Conservation (phyloP, 1,140 invertebrate species). For the Ceratina calcarata region DNA sequence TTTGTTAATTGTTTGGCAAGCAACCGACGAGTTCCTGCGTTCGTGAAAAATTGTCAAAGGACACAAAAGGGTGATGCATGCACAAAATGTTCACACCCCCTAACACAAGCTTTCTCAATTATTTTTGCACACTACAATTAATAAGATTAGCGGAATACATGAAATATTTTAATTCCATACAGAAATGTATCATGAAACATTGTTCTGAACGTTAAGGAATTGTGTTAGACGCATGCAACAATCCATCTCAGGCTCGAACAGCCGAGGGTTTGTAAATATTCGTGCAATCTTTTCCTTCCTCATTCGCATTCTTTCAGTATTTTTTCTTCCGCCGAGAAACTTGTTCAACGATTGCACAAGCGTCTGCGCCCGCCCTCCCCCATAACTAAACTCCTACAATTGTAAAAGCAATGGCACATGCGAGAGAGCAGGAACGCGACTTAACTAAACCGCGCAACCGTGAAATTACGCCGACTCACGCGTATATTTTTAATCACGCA, state of each 20-base stretch:
- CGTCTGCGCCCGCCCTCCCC: neutral
- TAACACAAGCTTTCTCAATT: too few relatives aligned
- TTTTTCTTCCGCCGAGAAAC: conserved; percentile 8
- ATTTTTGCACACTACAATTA: too few relatives aligned
- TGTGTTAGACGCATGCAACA: neutral
- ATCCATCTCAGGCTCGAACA: neutral
- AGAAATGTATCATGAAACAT: too few relatives aligned
- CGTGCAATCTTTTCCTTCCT: neutral
- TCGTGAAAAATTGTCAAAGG: too few relatives aligned
- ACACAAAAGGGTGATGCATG: too few relatives aligned
- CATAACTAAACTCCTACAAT: neutral
- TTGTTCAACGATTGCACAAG: conserved; percentile 23
- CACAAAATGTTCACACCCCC: too few relatives aligned
- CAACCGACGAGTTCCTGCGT: too few relatives aligned
- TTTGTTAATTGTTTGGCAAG: neutral
- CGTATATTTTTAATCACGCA: conserved; percentile 59
- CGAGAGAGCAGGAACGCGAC: conserved; percentile 31
- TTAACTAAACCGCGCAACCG: conserved; percentile 60
- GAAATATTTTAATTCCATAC: too few relatives aligned
- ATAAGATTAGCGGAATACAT: too few relatives aligned
- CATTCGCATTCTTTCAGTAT: neutral
- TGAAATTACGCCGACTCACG: conserved; percentile 61
- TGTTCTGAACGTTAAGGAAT: neutral
- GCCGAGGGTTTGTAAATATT: too few relatives aligned
- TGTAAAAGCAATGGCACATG: neutral